Conservation (phyloP, 2,888 invertebrate species). For the Plebejus argus region DNA sequence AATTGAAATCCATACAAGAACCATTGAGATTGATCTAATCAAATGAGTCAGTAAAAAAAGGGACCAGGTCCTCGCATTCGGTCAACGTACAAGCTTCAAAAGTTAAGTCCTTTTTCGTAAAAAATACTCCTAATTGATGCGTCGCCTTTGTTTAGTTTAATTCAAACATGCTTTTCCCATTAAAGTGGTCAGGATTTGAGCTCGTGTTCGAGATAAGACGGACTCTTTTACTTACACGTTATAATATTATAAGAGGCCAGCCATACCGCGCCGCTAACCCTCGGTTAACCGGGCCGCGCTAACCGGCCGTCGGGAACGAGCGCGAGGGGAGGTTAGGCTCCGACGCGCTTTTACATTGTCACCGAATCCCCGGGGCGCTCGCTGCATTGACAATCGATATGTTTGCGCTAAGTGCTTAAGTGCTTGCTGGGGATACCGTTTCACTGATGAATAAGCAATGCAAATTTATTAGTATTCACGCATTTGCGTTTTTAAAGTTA, state of each 20-base stretch:
- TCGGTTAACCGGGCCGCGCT: conserved; percentile 65
- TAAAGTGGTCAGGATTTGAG: conserved; percentile 79
- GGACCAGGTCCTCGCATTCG: conserved; percentile 64
- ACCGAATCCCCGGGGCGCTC: conserved; percentile 68
- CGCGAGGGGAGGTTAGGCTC: conserved; percentile 62
- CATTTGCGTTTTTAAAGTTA: conserved; percentile 44
- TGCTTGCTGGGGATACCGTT: conserved; percentile 73
- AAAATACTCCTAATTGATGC: conserved; percentile 78
- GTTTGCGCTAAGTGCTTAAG: conserved; percentile 79
- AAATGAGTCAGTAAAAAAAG: conserved; percentile 74
- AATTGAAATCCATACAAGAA: conserved; percentile 76
- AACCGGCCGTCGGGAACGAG: conserved; percentile 60
- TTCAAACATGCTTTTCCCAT: conserved; percentile 82
- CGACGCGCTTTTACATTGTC: conserved; percentile 74
- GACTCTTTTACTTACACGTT: conserved; percentile 79
- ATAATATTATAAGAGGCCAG: conserved; percentile 73
- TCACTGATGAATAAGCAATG: conserved; percentile 71
- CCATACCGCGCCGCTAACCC: conserved; percentile 62
- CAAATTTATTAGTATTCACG: conserved; percentile 51
- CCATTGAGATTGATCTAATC: conserved; percentile 77
- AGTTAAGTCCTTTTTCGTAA: conserved; percentile 71
- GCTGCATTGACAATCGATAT: conserved; percentile 74
- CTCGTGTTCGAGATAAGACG: conserved; percentile 73
- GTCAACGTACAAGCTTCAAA: conserved; percentile 73
- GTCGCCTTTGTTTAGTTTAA: conserved; percentile 82